phyloP scores from a whole-genome alignment of 2,113 vertebrate genomes.

The Lepisosteus oculatus region DNA sequence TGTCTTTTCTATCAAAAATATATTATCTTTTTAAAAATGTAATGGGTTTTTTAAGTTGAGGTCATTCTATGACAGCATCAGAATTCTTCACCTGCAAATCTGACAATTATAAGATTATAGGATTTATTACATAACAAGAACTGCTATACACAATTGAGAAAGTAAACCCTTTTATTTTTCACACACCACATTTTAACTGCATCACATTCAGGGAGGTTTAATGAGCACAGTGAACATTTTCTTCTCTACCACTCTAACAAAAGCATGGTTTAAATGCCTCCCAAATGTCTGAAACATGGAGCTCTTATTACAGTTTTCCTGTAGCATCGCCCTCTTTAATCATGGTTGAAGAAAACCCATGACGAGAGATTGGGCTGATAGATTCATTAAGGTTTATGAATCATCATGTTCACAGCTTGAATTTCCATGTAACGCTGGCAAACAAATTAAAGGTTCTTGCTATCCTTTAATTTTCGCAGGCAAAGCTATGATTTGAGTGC shows the following conservation, averaged over 20 bases:
- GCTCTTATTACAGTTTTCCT: conserved; percentile 40
- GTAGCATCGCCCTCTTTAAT: conserved; percentile 39
- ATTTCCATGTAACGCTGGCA: conserved; percentile 45
- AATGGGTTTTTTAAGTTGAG: background rate
- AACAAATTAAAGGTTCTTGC: conserved; percentile 39
- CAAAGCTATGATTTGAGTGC: conserved; percentile 21
- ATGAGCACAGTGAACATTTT: conserved; percentile 20
- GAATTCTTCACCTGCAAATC: background rate
- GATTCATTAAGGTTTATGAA: conserved; percentile 48
- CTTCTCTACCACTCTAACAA: conserved; percentile 21
- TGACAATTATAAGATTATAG: conserved; percentile 43
- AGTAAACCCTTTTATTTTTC: conserved; percentile 6
- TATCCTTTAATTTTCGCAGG: conserved; percentile 23
- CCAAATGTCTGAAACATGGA: conserved; percentile 41
- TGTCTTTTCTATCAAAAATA: background rate
- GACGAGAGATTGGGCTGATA: conserved; percentile 28
- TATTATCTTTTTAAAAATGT: background rate
- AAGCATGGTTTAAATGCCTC: conserved; percentile 46
- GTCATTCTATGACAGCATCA: background rate
- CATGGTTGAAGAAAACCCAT: conserved; percentile 38
- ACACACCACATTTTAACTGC: background rate
- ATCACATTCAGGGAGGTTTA: background rate
- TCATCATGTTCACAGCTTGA: conserved; percentile 46
- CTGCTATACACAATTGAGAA: conserved; percentile 9
- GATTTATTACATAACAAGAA: conserved; percentile 41